phyloP scores from a whole-genome alignment of 2,113 vertebrate genomes.

The Bubalus kerabau region DNA sequence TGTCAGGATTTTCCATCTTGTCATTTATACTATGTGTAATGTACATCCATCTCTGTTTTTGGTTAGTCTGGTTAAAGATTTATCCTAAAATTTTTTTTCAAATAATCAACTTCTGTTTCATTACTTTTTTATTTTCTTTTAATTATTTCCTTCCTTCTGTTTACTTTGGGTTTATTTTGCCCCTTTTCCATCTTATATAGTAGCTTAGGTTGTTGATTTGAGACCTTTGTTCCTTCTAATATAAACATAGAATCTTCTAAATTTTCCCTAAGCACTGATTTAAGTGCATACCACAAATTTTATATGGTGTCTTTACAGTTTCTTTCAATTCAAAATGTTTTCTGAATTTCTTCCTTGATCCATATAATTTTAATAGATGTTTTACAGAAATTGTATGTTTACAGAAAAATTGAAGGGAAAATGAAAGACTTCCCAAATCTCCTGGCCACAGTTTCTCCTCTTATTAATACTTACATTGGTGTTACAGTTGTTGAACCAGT shows the following conservation, averaged over 20 bases:
- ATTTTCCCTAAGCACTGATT: neutral
- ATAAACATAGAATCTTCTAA: neutral
- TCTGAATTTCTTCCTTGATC: neutral
- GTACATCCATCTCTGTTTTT: neutral
- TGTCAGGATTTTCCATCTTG: neutral
- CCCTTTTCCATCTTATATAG: neutral
- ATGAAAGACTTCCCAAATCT: neutral
- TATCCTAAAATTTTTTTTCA: neutral
- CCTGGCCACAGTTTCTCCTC: too few species aligned
- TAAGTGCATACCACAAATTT: neutral
- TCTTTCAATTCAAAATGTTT: neutral
- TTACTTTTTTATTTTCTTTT: neutral
- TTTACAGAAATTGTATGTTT: neutral
- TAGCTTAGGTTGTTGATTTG: neutral
- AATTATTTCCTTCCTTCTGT: neutral
- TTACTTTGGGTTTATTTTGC: neutral
- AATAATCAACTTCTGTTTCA: neutral
- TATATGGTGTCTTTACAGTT: neutral
- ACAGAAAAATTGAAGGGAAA: neutral
- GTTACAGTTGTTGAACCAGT: neutral
- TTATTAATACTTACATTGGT: neutral
- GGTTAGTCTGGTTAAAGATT: neutral
- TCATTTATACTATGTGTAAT: neutral
- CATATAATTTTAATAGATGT: neutral
- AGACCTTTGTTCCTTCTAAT: neutral